Evolutionary conservation across 2,888 invertebrate species (phyloP), one percentile per base, ranked within the genome.

Genomic region (Azorinus chamasolen): DNA sequence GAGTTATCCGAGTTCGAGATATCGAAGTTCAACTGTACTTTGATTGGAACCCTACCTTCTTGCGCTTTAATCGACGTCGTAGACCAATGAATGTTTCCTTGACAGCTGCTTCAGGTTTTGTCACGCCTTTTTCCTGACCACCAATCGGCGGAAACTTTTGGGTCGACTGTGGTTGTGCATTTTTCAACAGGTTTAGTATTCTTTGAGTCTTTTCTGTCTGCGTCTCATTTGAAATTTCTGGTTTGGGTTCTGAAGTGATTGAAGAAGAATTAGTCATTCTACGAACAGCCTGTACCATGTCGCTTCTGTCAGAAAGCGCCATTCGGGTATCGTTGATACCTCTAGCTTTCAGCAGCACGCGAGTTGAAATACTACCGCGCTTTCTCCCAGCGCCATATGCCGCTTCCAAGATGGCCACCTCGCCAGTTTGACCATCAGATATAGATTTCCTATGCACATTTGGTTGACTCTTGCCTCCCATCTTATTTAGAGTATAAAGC

Each of bases 341-440:
- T 20, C 43, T 45, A 4, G 76, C 62, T 24, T 62, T 64, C 70
- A 80, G 50, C 14, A 80, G 62, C 24, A 80, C 70, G 20, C 65
- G 80, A 4, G 76, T 80, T 12, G 80, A 58, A 16, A 80, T 80
- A 39, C 80, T 80, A 0, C 63, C 68, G 1, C 76, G 59, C 45
- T 73, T 73, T 27, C 66, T 66, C 1, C 69, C 61, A 1, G 51
- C 24, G 0, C 45, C 53, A 24, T 54, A 80, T 10, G 80, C 70
- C 14, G 80, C 76, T 41, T 80, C 80, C 32, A 80, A 45, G 18
- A 80, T 58, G 0, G 80, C 73, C 4, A 66, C 43, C 51, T 80
- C 80, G 10, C 76, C 73, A 8, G 45, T 41, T 24, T 69, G 24
- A 39, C 57, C 66, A 39, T 68, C 65, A 4, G 32, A 32, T 4